Evolutionary conservation across 2,113 vertebrate genomes (phyloP).

Genomic region (Pomatorhinus ruficollis): DNA sequence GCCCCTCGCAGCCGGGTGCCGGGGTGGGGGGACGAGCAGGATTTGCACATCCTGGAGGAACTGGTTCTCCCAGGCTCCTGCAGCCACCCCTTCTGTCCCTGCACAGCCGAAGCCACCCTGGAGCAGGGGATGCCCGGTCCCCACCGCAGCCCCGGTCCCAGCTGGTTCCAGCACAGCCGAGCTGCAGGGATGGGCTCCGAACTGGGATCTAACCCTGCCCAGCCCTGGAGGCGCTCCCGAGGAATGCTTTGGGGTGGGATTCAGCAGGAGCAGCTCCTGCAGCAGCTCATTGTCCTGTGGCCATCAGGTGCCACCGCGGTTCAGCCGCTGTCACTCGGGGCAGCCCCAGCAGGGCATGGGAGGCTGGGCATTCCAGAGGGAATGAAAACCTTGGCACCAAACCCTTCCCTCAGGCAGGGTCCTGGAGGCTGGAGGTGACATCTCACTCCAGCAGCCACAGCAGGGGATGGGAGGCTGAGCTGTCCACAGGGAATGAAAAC

Average conservation of each 20-base stretch:
- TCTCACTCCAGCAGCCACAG: not conserved
- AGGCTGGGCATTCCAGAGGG: not conserved
- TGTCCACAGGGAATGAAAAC: not conserved
- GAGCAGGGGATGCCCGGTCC: not conserved
- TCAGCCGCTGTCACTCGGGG: not conserved
- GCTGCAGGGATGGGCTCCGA: not conserved
- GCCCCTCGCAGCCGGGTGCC: not conserved
- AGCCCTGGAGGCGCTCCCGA: not conserved
- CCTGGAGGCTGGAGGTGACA: fast-evolving
- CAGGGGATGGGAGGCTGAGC: not conserved
- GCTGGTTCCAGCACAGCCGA: not conserved
- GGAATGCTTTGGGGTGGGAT: not conserved
- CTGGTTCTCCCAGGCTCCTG: not conserved
- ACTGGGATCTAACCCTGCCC: not conserved
- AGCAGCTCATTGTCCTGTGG: not conserved
- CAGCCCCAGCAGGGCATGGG: not conserved
- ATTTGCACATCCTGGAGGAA: not conserved
- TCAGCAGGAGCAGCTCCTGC: not conserved
- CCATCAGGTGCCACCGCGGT: not conserved
- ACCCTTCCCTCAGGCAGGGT: not conserved
- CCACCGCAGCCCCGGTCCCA: not conserved
- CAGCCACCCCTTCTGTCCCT: not conserved
- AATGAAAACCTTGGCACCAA: not conserved
- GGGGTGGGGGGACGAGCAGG: not conserved
- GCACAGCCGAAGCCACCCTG: not conserved